Conservation (phyloP, 2,888 invertebrate species). For the Euphydryas editha region DNA sequence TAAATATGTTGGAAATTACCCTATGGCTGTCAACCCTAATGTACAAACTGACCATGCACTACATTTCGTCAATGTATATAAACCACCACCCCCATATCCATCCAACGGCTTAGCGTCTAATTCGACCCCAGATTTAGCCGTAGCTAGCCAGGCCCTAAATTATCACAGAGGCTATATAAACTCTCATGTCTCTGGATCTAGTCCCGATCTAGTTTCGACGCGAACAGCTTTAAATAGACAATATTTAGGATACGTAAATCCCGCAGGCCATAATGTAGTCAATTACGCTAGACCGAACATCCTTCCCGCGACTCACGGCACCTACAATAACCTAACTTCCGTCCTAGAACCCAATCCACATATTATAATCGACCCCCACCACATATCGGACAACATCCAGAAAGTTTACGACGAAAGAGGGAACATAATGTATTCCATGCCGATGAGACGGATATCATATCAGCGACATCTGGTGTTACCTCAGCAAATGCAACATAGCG, state of each 20-base stretch:
- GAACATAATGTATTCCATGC: conserved; percentile 86
- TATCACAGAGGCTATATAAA: conserved; percentile 76
- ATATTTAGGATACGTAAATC: conserved; percentile 69
- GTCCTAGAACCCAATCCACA: conserved; percentile 78
- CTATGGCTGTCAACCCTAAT: conserved; percentile 70
- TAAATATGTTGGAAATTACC: conserved; percentile 68
- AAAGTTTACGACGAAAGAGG: conserved; percentile 85
- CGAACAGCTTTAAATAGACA: conserved; percentile 84
- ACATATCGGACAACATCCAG: conserved; percentile 84
- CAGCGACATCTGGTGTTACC: conserved; percentile 80
- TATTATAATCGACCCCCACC: conserved; percentile 84
- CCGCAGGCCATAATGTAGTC: conserved; percentile 57
- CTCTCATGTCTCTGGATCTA: conserved; percentile 88
- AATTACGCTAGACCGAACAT: conserved; percentile 62
- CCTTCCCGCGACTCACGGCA: conserved; percentile 85
- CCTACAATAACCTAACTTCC: conserved; percentile 88
- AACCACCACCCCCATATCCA: conserved; percentile 94
- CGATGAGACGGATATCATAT: conserved; percentile 74
- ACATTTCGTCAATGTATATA: conserved; percentile 87
- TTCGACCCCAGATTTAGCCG: conserved; percentile 93
- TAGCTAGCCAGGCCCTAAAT: conserved; percentile 85
- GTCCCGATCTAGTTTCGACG: conserved; percentile 90
- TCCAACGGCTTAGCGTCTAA: conserved; percentile 90
- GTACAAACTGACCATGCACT: conserved; percentile 74
- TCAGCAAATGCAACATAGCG: conserved; percentile 56